A percentile compares a stretch with the other conserved stretches of the same genome.
Conservation (phyloP, 1,140 invertebrate genomes). For the Cydia splendana region DNA sequence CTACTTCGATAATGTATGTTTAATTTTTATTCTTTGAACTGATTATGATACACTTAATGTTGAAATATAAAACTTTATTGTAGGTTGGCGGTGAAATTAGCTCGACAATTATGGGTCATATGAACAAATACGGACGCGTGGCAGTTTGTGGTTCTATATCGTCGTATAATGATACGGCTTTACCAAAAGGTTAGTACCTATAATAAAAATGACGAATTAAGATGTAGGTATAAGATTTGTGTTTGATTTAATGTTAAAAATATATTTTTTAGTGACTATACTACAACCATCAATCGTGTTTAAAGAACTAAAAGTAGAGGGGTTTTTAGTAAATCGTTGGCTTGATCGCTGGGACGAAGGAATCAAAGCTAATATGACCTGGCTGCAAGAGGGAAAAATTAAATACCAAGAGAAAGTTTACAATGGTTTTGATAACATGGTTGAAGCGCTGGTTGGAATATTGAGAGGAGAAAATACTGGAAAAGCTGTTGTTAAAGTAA, state of each 20-base stretch:
- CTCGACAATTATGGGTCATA: slow-evolving; percentile 80
- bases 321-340: slow-evolving; percentile 83
- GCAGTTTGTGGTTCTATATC: slow-evolving; percentile 85
- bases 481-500: slow-evolving; percentile 83
- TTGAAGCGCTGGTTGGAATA: slow-evolving; percentile 82
- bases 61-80: slow-evolving; percentile 36
- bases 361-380: slow-evolving; percentile 80
- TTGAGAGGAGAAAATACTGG: slow-evolving; percentile 82
- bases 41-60: not conserved
- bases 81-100: slow-evolving; percentile 86
- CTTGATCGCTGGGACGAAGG: slow-evolving; percentile 81
- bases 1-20: slow-evolving; percentile 87
- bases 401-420: slow-evolving; percentile 83
- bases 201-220: not conserved
- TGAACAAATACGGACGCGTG: slow-evolving; percentile 83
- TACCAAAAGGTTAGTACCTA: slow-evolving; percentile 61
- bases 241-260: no score
- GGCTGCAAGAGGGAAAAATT: slow-evolving; percentile 84
- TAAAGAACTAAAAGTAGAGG: slow-evolving; percentile 83
- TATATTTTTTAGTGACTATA: slow-evolving; percentile 52
- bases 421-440: slow-evolving; percentile 86
- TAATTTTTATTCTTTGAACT: not conserved
- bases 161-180: slow-evolving; percentile 77
- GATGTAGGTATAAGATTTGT: no score
- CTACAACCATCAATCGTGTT: slow-evolving; percentile 70